Conservation (phyloP, 1,140 invertebrate species). For the Monochamus saltuarius region DNA sequence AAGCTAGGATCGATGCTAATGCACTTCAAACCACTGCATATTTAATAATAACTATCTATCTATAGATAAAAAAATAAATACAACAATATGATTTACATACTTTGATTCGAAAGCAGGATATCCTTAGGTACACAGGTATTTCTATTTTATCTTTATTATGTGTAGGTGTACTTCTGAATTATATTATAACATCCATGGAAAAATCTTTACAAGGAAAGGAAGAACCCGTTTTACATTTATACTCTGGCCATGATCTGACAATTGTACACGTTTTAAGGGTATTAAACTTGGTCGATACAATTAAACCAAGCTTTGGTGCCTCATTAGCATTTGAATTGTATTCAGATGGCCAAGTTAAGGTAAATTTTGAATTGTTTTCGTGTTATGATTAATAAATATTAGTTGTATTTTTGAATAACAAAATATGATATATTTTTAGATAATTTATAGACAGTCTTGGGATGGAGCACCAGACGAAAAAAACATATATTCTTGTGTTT, state of each 20-base stretch:
- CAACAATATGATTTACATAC: too few species aligned
- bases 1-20: too few species aligned
- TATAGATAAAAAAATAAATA: too few species aligned
- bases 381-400: constrained; percentile 3
- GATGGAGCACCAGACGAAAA: constrained; percentile 52
- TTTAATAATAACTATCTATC: too few species aligned
- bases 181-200: constrained; percentile 52
- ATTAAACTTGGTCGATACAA: constrained; percentile 62
- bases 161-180: constrained; percentile 56
- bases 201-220: constrained; percentile 40
- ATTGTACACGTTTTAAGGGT: constrained; percentile 69
- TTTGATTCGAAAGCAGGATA: too few species aligned
- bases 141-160: constrained; percentile 24
- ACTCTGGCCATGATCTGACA: constrained; percentile 73
- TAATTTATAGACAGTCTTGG: constrained; percentile 40
- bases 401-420: background rate
- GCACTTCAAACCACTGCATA: too few species aligned
- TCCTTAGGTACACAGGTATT: too few species aligned
- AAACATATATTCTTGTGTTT: constrained; percentile 54
- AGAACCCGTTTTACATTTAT: constrained; percentile 59
- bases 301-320: constrained; percentile 71
- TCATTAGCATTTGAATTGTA: constrained; percentile 68
- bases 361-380: constrained; percentile 33
- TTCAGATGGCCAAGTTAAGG: constrained; percentile 56
- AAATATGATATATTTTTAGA: constrained; percentile 20